Base-by-base conservation (phyloP, 2,888 invertebrate species). In the Platynereis dumerilii region DNA sequence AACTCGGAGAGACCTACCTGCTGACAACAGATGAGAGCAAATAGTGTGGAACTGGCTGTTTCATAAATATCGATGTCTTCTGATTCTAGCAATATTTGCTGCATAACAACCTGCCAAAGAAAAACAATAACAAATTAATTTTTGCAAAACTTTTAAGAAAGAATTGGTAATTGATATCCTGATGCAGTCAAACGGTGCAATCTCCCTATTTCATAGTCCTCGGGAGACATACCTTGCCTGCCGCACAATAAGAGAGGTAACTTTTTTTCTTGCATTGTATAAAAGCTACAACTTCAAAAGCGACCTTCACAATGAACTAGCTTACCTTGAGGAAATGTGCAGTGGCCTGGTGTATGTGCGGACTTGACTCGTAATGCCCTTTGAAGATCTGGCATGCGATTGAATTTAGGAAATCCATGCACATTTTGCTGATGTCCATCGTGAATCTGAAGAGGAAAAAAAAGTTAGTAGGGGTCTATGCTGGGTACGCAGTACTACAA, bases 11-110 rank as follows among this genome's bases (percentile, higher is more conserved):
- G 5, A 20, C 10, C 10, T 34, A 59, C 54, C 65, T 69, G 62
- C 34, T 72, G 70, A 48, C 70, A 72, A 48, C 70, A 89, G 71
- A 91, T 89, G 39, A 91, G 84, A 56, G 87, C 85, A 78, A 88
- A 91, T 59, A 91, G 83, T 17, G 89, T 87, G 27, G 86, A 83
- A 69, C 89, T 87, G n/a, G 88, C 88, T 24, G 87, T 85, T 26
- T 87, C 86, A 65, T 89, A 84, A 56, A 89, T 82, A 72, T 90
- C 89, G 58, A 88, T 87, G 78, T 89, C 88, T 72, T 91, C 88
- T 76, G 89, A 88, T 73, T 89, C 88, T 27, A 88, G 86, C 26
- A 91, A 79, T 62, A 90, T 87, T 79, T 91, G 85, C 74, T 89
- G 45, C 77, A 91, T 86, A 60, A 91, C 80, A 61, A 89, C 75